A percentile compares a stretch with the other conserved stretches of the same genome.
phyloP scores from a whole-genome alignment of 1,140 invertebrate species.

The Rhynchophorus ferrugineus region DNA sequence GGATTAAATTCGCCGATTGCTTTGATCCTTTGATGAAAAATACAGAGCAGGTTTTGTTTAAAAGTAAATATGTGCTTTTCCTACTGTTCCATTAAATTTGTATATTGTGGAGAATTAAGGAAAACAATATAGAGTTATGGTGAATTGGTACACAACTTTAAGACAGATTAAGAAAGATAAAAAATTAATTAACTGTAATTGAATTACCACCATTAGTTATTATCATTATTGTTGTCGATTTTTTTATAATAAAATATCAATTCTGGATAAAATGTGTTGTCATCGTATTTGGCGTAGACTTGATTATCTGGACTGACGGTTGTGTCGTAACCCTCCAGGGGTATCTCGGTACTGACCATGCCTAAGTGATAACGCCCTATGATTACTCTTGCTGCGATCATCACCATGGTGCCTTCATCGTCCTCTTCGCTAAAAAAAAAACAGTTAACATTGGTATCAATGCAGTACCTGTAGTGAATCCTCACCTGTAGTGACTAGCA shows the following conservation, averaged over 20 bases:
- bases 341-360: background rate
- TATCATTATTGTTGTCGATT: too few relatives aligned
- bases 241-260: conserved; percentile 16
- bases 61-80: too few relatives aligned
- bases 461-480: background rate
- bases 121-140: too few relatives aligned
- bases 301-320: conserved; percentile 9
- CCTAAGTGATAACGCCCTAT: background rate
- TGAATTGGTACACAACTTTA: too few relatives aligned
- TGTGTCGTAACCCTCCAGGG: conserved; percentile 11
- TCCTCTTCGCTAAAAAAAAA: background rate
- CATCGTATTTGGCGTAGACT: conserved; percentile 25
- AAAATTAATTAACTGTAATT: too few relatives aligned
- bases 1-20: too few relatives aligned
- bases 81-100: too few relatives aligned
- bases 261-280: conserved; percentile 20
- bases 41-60: too few relatives aligned
- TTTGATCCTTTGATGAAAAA: too few relatives aligned
- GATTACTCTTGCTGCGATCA: conserved; percentile 6
- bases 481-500: conserved; percentile 3
- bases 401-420: background rate
- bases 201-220: too few relatives aligned
- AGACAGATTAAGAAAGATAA: too few relatives aligned
- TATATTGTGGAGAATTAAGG: too few relatives aligned
- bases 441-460: background rate